Conservation (phyloP, 2,113 vertebrate genomes). For the Boulengeromyrus knoepffleri region DNA sequence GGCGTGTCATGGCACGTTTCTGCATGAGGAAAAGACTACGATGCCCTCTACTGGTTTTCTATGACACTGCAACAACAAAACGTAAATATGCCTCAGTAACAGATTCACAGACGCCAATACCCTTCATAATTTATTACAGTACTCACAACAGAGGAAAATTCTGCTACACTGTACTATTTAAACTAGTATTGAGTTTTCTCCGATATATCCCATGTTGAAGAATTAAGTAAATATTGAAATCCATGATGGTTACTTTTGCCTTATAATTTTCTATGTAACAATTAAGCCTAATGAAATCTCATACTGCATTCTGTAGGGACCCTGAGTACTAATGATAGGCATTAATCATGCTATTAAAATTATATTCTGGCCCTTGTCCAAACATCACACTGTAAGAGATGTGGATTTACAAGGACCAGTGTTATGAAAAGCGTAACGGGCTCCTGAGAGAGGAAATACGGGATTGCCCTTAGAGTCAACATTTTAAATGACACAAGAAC, state of each 20-base stretch:
- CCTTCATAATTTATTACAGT: neutral
- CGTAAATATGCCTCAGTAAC: neutral
- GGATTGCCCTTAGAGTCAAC: neutral
- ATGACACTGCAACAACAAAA: conserved; percentile 36
- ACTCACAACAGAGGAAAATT: neutral
- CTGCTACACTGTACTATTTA: neutral
- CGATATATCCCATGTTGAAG: neutral
- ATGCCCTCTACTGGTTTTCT: conserved; percentile 43
- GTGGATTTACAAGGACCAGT: neutral
- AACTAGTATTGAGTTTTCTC: neutral
- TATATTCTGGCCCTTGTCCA: neutral
- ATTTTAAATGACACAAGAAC: neutral
- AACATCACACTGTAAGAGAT: neutral
- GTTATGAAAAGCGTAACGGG: neutral
- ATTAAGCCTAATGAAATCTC: neutral
- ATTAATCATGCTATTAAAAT: neutral
- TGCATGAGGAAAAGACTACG: conserved; percentile 24
- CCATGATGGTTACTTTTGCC: neutral
- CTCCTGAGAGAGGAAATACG: neutral
- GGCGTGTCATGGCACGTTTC: conserved; percentile 30
- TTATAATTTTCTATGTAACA: neutral
- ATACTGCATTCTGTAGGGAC: neutral
- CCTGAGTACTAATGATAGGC: neutral
- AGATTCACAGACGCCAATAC: neutral
- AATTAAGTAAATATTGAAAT: neutral